These are phyloP conservation scores for Stomorhina lunata DNA, from an alignment of 2,888 invertebrate genomes.

Conservation along the genomic window DNA sequence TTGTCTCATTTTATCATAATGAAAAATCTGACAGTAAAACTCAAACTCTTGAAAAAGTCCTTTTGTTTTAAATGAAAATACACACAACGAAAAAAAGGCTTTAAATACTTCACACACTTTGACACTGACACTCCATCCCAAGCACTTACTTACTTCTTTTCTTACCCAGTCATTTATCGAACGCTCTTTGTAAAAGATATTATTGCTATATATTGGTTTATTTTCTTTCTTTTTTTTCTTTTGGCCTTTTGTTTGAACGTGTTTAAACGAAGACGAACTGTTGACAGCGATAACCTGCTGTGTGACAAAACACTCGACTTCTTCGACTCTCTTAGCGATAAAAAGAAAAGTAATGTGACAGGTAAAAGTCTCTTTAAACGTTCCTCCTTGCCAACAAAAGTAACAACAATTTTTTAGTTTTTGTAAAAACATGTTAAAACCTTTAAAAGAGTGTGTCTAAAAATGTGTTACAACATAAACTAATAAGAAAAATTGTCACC, in stretches of 20 bases:
- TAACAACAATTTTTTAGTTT: too few species aligned
- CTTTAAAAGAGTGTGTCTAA: neutral
- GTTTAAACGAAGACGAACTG: conserved; percentile 61
- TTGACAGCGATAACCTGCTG: conserved; percentile 66
- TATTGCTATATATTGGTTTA: neutral
- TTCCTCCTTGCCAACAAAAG: too few species aligned
- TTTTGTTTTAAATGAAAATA: conserved; percentile 40
- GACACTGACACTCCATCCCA: conserved; percentile 47
- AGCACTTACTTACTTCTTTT: neutral
- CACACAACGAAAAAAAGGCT: conserved; percentile 65
- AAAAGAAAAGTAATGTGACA: conserved; percentile 63
- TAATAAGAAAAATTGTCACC: conserved; percentile 57
- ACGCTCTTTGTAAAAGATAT: too few species aligned
- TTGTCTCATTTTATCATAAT: conserved; percentile 68
- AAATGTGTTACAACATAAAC: conserved; percentile 54
- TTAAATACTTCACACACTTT: conserved; percentile 76
- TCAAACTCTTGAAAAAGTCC: conserved; percentile 49
- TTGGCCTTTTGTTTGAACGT: conserved; percentile 26
- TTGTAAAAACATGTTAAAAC: neutral
- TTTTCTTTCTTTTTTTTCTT: neutral
- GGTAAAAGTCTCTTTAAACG: conserved; percentile 63
- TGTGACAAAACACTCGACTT: conserved; percentile 65
- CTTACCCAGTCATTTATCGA: too few species aligned
- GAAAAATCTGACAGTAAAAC: conserved; percentile 63
- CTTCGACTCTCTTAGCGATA: conserved; percentile 59